Base-by-base conservation (phyloP, 1,140 invertebrate genomes). In the Drosophila albomicans region DNA sequence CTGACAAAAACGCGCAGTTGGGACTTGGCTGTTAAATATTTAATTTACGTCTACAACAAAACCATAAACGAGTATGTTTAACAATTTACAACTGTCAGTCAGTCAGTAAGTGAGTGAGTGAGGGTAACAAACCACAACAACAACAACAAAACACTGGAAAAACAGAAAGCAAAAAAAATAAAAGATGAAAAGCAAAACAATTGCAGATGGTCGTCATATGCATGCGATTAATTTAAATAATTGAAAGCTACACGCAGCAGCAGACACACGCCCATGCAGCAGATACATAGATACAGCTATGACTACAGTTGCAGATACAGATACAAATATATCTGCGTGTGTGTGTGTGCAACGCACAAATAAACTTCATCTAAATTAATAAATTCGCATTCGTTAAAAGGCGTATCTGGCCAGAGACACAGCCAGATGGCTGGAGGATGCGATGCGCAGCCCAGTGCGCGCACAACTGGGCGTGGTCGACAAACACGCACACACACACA, bases 161-260 rank as follows among this genome's bases (percentile, higher is more conserved):
- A 15, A 15, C 15, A 15, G 15, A 15, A 15, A 15, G 15, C 0
- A 10, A 35, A 35, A 56, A 15, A 57, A 15, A 52, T 30, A 41
- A 38, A 20, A 57, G 15, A 57, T 38, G 35, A 38, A 41, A 63
- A 35, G 49, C 20, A n/a, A 45, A 56, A 38, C 35, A 41, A 48
- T 72, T 46, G 49, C 15, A 48, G 11, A 49, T 41, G 49, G 15
- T 8, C 63, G 10, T 46, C 56, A 67, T 66, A 67, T 73, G 56
- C 70, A 73, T 43, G 38, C 70, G 54, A 67, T 73, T 73, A 67
- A 67, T 73, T 67, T 59, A 73, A 73, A 67, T 73, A 73, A 73
- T 73, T 67, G 43, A 58, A 72, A 66, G 69, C 20, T 56, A 65
- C 41, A 65, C 62, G 35, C 51, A 56, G 28, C n/a, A 46, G 25